Percentiles rank a stretch among this genome's conserved stretches.
Evolutionary conservation across 2,888 invertebrate species (phyloP).

Genomic region (Cephus pygmeus): DNA sequence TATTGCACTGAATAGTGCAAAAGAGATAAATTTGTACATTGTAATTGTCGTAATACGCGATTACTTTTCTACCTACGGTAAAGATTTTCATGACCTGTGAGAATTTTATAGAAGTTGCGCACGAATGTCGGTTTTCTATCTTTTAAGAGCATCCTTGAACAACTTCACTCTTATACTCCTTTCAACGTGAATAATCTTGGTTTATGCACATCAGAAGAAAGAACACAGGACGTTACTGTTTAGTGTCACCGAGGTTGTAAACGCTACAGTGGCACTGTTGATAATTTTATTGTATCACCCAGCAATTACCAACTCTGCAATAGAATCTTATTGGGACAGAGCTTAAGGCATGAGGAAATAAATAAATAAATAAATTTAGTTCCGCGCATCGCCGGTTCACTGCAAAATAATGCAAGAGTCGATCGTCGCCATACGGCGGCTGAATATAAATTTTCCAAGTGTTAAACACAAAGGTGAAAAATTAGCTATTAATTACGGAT

Average conservation of each 20-base stretch:
- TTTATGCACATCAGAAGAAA: neutral
- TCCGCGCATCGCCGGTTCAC: neutral
- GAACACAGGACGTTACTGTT: neutral
- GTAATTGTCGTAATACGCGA: neutral
- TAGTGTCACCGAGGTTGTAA: no score
- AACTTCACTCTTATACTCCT: neutral
- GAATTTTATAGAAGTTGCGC: neutral
- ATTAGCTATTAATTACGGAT: slow-evolving; percentile 10
- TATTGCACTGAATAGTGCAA: neutral
- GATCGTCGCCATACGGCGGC: neutral
- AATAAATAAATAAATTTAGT: neutral
- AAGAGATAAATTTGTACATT: neutral
- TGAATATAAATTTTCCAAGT: neutral
- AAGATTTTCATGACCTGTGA: neutral
- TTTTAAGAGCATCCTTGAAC: neutral
- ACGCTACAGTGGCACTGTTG: neutral
- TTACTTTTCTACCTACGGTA: neutral
- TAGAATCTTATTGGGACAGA: neutral
- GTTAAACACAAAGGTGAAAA: neutral
- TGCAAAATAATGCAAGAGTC: neutral
- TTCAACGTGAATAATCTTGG: neutral
- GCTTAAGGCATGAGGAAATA: neutral
- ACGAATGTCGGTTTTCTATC: neutral
- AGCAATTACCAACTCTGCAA: neutral
- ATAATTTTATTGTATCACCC: neutral